phyloP scores from a whole-genome alignment of 2,888 invertebrate species.

The Punctoribates punctum region DNA sequence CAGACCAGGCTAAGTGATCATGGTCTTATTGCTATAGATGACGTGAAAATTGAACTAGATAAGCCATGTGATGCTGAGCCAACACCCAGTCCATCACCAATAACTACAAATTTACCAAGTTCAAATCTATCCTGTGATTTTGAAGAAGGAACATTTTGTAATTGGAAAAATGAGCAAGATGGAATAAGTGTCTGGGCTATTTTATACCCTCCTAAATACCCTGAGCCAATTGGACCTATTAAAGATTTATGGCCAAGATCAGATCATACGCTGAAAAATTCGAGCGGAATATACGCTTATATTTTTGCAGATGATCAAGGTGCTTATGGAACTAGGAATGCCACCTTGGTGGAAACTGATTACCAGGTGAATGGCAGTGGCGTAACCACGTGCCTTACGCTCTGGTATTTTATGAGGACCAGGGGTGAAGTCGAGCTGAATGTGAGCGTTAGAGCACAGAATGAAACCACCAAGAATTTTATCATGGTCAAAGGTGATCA shows the following conservation, averaged over 20 bases:
- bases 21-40: too few species aligned
- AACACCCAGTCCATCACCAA: too few species aligned
- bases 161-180: conserved; percentile 34
- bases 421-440: neutral
- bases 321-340: too few species aligned
- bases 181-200: too few species aligned
- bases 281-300: neutral
- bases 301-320: neutral
- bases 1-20: too few species aligned
- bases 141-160: conserved; percentile 44
- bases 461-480: neutral
- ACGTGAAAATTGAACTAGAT: too few species aligned
- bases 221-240: too few species aligned
- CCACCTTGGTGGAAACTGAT: neutral
- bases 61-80: too few species aligned
- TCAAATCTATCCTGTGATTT: conserved; percentile 44
- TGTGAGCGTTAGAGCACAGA: neutral
- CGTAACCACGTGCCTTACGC: neutral
- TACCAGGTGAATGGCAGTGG: neutral
- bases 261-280: neutral
- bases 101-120: neutral
- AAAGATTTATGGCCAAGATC: neutral
- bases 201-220: neutral
- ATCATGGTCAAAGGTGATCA: too few species aligned
- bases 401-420: conserved; percentile 14